These are phyloP conservation scores for Synergus umbraculus DNA, from an alignment of 2,888 invertebrate species.

Conservation along the genomic window DNA sequence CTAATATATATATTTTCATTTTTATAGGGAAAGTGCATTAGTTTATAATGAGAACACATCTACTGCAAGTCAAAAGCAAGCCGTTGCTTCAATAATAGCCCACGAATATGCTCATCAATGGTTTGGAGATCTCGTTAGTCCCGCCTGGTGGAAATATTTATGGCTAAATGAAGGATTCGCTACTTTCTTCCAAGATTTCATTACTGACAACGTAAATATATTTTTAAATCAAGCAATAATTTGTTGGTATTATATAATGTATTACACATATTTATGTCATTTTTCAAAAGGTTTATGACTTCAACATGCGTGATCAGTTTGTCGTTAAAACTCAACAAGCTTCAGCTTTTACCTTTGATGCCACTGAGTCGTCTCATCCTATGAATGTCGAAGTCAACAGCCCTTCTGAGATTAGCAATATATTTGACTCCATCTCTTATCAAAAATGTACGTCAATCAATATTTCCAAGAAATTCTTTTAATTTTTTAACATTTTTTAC, in stretches of 20 bases:
- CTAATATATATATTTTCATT: background rate
- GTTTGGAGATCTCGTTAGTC: conserved; percentile 88
- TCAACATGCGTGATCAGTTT: conserved; percentile 80
- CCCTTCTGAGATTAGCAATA: conserved; percentile 78
- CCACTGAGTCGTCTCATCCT: conserved; percentile 78
- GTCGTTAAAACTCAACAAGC: conserved; percentile 78
- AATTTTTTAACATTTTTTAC: background rate
- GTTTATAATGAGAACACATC: conserved; percentile 75
- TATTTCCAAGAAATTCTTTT: background rate
- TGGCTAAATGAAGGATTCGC: conserved; percentile 89
- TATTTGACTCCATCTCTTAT: conserved; percentile 82
- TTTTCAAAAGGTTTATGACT: conserved; percentile 70
- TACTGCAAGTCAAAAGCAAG: conserved; percentile 80
- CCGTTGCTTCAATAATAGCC: conserved; percentile 83
- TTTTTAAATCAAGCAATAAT: background rate
- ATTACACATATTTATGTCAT: background rate
- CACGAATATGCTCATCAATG: conserved; percentile 92
- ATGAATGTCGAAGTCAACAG: conserved; percentile 80
- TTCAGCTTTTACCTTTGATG: conserved; percentile 75
- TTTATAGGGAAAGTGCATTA: conserved; percentile 59
- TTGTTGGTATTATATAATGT: background rate
- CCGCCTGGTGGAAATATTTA: conserved; percentile 86
- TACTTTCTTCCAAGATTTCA: conserved; percentile 85
- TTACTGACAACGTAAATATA: conserved; percentile 74
- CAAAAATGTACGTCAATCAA: conserved; percentile 79